These are phyloP conservation scores for Copidosoma floridanum DNA, from an alignment of 1,140 invertebrate genomes.

Conservation along the genomic window DNA sequence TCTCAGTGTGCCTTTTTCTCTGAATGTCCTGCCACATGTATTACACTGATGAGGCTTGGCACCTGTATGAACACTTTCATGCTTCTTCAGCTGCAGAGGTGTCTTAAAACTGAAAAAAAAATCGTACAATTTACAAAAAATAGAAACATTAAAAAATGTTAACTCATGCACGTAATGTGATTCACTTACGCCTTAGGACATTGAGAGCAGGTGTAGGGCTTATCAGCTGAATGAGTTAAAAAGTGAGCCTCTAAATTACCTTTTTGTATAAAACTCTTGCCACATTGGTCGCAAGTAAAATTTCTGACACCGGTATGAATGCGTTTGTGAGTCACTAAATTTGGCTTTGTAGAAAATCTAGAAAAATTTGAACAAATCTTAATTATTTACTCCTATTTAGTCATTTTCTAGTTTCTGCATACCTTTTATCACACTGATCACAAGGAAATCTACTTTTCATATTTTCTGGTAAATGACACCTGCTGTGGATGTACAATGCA, in stretches of 20 bases:
- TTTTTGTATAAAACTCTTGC: slow-evolving; percentile 64
- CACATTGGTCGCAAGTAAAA: slow-evolving; percentile 63
- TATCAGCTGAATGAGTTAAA: slow-evolving; percentile 59
- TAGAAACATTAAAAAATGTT: no score
- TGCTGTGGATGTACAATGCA: slow-evolving; percentile 57
- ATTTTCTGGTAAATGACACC: slow-evolving; percentile 59
- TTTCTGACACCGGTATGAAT: slow-evolving; percentile 60
- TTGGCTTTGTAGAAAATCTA: slow-evolving; percentile 60
- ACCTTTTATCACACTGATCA: slow-evolving; percentile 61
- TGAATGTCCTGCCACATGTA: slow-evolving; percentile 70
- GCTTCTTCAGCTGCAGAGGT: slow-evolving; percentile 56
- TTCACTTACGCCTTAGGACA: slow-evolving; percentile 52
- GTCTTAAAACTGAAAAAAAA: slow-evolving; percentile 57
- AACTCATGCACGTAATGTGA: no score
- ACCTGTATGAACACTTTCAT: slow-evolving; percentile 66
- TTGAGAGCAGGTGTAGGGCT: slow-evolving; percentile 50
- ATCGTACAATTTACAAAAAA: not conserved
- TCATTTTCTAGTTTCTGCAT: slow-evolving; percentile 20
- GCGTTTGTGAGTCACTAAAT: slow-evolving; percentile 61
- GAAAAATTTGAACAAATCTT: not conserved
- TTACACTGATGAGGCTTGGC: slow-evolving; percentile 75
- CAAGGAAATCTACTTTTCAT: slow-evolving; percentile 60
- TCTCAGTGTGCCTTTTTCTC: slow-evolving; percentile 62
- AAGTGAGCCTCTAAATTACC: slow-evolving; percentile 63
- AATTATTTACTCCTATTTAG: not conserved